Conservation (phyloP, 2,888 invertebrate genomes). For the Drosophila nr. fundita region DNA sequence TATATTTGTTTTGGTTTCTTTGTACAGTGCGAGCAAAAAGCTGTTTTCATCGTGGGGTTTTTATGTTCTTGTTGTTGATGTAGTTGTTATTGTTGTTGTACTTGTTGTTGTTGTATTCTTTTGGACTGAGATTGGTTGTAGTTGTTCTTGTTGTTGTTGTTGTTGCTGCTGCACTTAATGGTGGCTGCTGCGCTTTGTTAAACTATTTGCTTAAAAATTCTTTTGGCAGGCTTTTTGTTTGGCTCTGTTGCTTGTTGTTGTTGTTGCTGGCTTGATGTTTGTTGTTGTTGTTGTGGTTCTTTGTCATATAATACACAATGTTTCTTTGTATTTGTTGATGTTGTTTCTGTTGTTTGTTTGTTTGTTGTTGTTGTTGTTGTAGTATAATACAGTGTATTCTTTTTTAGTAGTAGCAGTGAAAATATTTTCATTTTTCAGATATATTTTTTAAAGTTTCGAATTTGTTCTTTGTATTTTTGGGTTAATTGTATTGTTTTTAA, state of each 20-base stretch:
- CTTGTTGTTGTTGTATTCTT: slow-evolving; percentile 32
- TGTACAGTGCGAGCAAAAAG: slow-evolving; percentile 56
- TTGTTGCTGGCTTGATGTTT: slow-evolving; percentile 60
- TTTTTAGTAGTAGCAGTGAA: slow-evolving; percentile 68
- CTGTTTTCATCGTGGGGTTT: slow-evolving; percentile 35
- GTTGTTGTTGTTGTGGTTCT: slow-evolving; percentile 63
- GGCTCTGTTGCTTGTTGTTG: slow-evolving; percentile 35
- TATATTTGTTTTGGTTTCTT: slow-evolving; percentile 14
- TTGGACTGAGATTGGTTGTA: slow-evolving; percentile 38
- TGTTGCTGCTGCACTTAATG: slow-evolving; percentile 39
- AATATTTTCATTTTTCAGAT: slow-evolving; percentile 21
- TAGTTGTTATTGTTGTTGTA: slow-evolving; percentile 40
- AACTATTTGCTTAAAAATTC: slow-evolving; percentile 26
- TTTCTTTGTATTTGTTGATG: slow-evolving; percentile 46
- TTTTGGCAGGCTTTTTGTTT: slow-evolving; percentile 16
- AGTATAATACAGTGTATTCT: slow-evolving; percentile 64
- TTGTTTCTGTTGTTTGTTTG: slow-evolving; percentile 39
- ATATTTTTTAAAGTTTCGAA: slow-evolving; percentile 22
- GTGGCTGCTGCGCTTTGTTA: slow-evolving; percentile 47
- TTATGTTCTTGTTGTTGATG: slow-evolving; percentile 31
- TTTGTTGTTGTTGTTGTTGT: slow-evolving; percentile 43
- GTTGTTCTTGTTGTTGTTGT: slow-evolving; percentile 34
- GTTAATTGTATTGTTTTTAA: slow-evolving; percentile 47
- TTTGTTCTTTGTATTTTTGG: slow-evolving; percentile 18
- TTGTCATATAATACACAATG: slow-evolving; percentile 73